Evolutionary conservation across 2,888 invertebrate species (phyloP), one percentile per base, ranked within the genome.

Genomic region (Agrotis clavis): DNA sequence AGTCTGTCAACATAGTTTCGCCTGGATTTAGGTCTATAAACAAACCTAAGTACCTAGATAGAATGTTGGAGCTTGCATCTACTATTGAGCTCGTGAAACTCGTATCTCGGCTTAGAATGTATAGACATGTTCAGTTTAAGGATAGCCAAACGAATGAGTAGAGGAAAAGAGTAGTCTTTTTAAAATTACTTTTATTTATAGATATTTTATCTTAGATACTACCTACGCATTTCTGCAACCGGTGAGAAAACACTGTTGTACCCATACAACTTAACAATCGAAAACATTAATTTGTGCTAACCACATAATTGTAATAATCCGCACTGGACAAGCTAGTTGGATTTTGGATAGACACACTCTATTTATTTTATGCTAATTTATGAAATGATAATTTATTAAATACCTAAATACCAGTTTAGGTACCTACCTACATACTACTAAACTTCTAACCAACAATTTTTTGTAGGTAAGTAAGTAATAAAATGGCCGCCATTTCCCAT

Each of bases 11-110:
- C 80, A 62, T 48, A 73, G 73, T 81, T 64, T 72, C 47, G 59
- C 41, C 65, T 82, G 50, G 65, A 82, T 74, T 81, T 74, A 82
- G 82, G 67, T 78, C 60, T 78, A 74, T 60, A 74, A 63, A 78
- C 71, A 70, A 61, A 74, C 74, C 51, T 71, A 74, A 57, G 69
- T 65, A 74, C 74, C 51, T 71, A 74, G 60, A 71, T 65, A 73
- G 64, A 82, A 79, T 73, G 60, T 50, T 73, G 59, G 13, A 18
- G 18, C 54, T 61, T 63, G 25, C 41, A 65, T 25, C 56, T 59
- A 63, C 19, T 63, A 5, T 62, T 19, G 30, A 54, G 62, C 63
- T 67, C 60, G 61, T 54, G 30, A 50, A 67, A 74, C 67, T 41
- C 51, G 53, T 41, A 25, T 63, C 18, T n/a, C 7, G 25, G 14